Evolutionary conservation across 2,888 invertebrate genomes (phyloP), one percentile per base, ranked within the genome.

Genomic region (Dicyrtomina minuta): DNA sequence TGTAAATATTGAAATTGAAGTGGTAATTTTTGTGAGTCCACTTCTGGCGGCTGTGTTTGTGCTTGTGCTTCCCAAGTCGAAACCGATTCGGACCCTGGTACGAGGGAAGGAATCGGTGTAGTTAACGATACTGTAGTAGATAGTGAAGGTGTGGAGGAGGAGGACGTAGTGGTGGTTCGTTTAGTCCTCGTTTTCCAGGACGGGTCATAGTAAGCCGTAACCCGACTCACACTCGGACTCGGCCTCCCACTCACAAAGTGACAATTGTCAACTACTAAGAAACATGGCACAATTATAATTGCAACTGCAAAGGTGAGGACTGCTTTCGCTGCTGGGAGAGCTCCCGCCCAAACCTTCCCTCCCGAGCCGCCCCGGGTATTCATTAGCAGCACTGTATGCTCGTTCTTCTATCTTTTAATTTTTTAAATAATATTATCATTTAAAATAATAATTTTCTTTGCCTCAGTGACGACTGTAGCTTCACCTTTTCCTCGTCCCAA

Each of bases 191-290:
- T 22, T 22, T 62, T 68, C 68, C 68, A 68, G 24, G 26, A 56
- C 1, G 68, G 62, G 26, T 68, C 68, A 41, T 53, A 22, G 27
- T 62, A 55, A 24, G 68, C 55, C 10, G 68, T 68, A 17, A 68
- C 68, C 13, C 53, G 22, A 49, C 68, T 61, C 10, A 62, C 62
- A 46, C 43, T 22, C 1, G 60, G 58, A 17, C 33, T 26, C 0
- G 51, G 46, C 33, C 13, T 27, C 24, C 41, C 61, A n/a, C 15
- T 33, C 20, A 1, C 20, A 12, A 0, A 10, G 8, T 55, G n/a
- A 43, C 13, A 20, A 20, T 41, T 56, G 15, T 20, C 17, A 3
- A 49, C 17, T 49, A 49, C 8, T 49, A 61, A n/a, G 8, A 41
- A 46, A 20, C 26, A 61, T 61, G 61, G 61, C 61, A 61, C 44